phyloP scores from a whole-genome alignment of 2,113 vertebrate genomes.

The Vulpes ferrilata region DNA sequence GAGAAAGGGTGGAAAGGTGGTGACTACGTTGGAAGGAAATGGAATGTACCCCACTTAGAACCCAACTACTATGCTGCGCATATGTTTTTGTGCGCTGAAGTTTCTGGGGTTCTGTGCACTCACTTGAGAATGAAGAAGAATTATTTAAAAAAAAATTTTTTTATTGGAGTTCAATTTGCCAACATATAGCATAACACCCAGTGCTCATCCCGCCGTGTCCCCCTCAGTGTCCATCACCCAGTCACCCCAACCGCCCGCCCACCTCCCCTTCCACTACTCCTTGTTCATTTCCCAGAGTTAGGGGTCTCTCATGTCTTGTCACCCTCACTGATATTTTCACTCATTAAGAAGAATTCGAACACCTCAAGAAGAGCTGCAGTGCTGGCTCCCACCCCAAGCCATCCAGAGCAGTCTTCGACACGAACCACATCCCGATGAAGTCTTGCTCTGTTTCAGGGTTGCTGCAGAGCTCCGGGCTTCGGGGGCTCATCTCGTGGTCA shows the following conservation, averaged over 20 bases:
- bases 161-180: too few species aligned
- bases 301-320: too few species aligned
- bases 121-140: neutral
- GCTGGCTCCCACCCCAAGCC: neutral
- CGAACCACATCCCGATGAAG: neutral
- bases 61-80: neutral
- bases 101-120: neutral
- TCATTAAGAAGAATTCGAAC: neutral
- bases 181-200: too few species aligned
- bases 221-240: too few species aligned
- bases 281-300: too few species aligned
- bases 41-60: neutral
- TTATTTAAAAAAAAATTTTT: too few species aligned
- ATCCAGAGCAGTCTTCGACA: neutral
- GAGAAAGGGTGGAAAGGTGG: neutral
- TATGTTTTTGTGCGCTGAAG: neutral
- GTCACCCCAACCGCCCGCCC: too few species aligned
- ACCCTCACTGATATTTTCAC: too few species aligned
- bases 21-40: neutral
- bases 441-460: neutral
- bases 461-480: neutral
- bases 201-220: too few species aligned
- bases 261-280: too few species aligned
- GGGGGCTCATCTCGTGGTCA: neutral
- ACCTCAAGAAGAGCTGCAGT: neutral